Base-by-base conservation (phyloP, 2,888 invertebrate species). In the Drosophila ezoana region DNA sequence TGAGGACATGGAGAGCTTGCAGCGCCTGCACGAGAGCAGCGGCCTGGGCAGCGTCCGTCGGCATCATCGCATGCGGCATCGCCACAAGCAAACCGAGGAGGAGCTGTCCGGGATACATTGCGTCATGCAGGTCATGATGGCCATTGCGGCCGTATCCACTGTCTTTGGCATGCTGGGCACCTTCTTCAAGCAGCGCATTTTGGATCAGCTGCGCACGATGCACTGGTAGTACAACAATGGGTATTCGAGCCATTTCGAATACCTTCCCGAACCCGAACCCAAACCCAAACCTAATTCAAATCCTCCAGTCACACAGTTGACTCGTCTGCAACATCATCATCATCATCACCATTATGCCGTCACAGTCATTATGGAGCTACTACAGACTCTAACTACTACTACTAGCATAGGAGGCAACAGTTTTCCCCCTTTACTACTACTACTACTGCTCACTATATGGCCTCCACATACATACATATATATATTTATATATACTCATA, bases 61-160 rank as follows among this genome's bases (percentile, higher is more conserved):
- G 0, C 92, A 92, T 63, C 91, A 92, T 72, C 83, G 91, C 10
- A 90, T 92, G 35, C 89, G 91, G 4, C 91, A 91, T 68, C 90
- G 91, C 1, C 91, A 90, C 53, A 90, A 90, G 62, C 90, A 90
- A 65, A 87, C 87, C 48, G 91, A 92, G 23, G 90, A 92, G 74
- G 92, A 92, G 58, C 69, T 92, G 65, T 92, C 92, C 9, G 91
- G 92, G 59, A 91, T 92, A 62, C 92, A 92, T 86, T 92, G 92
- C 88, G 90, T 92, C 73, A 92, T 92, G 92, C 92, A 92, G 90
- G 91, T 91, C 78, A 91, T 92, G 89, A 92, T 92, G 92, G 92
- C 91, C 63, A 90, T 92, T 68, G 92, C 92, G 41, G 92, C 92
- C 43, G 89, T 92, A 40, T 92, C 92, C 37, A 92, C 92, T 2